Percentiles rank a stretch among this genome's conserved stretches.
phyloP scores from a whole-genome alignment of 2,797 vertebrate genomes.

The Eremophila alpestris region DNA sequence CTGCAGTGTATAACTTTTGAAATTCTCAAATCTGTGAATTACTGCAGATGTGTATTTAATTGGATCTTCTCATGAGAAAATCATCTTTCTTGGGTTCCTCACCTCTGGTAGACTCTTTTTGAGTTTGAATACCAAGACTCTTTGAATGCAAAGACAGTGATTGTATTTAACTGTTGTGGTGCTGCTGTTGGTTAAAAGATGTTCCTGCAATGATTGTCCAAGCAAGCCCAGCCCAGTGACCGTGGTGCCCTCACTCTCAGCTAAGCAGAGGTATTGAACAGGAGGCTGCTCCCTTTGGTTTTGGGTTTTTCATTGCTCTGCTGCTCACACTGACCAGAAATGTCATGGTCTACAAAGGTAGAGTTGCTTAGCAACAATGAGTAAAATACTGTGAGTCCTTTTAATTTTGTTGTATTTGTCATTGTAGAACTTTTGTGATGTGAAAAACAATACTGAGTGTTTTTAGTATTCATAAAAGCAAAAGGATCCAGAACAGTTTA shows the following conservation, averaged over 20 bases:
- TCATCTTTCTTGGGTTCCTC: neutral
- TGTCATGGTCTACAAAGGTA: neutral
- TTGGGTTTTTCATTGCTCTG: neutral
- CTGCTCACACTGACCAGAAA: neutral
- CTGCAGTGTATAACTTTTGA: neutral
- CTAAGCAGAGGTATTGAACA: neutral
- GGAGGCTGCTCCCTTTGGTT: neutral
- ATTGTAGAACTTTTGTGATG: neutral
- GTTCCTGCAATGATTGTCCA: neutral
- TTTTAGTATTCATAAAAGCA: neutral
- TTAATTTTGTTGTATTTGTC: neutral
- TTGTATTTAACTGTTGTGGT: neutral
- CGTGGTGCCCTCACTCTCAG: neutral
- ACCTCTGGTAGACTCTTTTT: neutral
- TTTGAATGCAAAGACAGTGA: neutral
- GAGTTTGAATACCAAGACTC: neutral
- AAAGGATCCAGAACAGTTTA: neutral
- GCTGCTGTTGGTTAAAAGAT: neutral
- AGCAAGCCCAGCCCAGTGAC: neutral
- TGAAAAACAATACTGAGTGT: neutral
- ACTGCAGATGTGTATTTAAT: neutral
- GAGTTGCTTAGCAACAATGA: slow-evolving; percentile 23
- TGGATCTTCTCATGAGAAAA: neutral
- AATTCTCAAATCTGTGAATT: neutral
- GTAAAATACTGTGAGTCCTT: neutral